Evolutionary conservation across 2,888 invertebrate genomes (phyloP), one percentile per base, ranked within the genome.

Genomic region (Salpingus planirostris): DNA sequence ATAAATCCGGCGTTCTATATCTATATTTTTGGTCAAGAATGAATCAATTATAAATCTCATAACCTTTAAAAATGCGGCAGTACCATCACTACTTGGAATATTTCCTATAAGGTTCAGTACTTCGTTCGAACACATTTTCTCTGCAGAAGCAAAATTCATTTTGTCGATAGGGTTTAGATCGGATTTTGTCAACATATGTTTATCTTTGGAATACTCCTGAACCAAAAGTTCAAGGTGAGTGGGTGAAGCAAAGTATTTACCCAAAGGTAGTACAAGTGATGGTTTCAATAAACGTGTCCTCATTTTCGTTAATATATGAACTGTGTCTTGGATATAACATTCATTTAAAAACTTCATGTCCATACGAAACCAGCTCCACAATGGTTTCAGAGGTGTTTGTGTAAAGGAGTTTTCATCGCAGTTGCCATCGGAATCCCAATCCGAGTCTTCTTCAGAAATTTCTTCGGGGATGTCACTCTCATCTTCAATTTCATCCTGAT

Each of bases 251-350:
- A 18, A 7, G 11, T 7, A 29, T 12, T 15, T 30, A 11, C 38
- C 42, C 18, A 39, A 23, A 15, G 28, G 33, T 10, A 41, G 14
- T n/a, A 26, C 12, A 7, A 39, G 25, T 6, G n/a, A 7, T 3
- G 33, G 28, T 13, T 41, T 41, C 14, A 39, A 21, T 2, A 42
- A 12, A 25, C 31, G 21, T 6, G 35, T 42, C 28, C 33, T 21
- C 12, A 42, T 5, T 34, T 39, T 42, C 4, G 38, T 38, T 8
- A 3, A 15, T 7, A 38, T 32, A 15, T 41, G 41, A 10, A 38
- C 28, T 12, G 38, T 30, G 13, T 42, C 38, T 24, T 42, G 38
- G 12, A 35, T 11, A 21, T 14, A 33, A 11, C 21, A 28, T 18
- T n/a, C n/a, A n/a, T n/a, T n/a, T n/a, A n/a, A n/a, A n/a, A n/a